Evolutionary conservation across 1,140 invertebrate genomes (phyloP).

Genomic region (Aphaenogaster rudis): DNA sequence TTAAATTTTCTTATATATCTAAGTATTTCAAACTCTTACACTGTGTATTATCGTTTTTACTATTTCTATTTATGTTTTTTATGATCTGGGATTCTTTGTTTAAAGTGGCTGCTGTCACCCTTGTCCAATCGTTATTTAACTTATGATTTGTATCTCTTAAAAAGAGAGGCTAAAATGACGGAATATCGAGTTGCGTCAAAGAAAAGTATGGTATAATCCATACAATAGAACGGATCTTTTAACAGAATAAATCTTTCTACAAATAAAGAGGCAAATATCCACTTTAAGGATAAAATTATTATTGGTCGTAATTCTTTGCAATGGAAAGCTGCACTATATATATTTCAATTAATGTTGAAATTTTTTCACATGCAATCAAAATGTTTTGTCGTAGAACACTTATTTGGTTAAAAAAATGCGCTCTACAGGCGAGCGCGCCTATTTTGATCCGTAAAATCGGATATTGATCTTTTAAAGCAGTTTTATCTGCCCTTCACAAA

Average conservation of each 20-base stretch:
- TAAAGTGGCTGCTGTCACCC: not conserved
- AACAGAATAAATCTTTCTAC: not conserved
- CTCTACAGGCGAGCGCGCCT: not conserved
- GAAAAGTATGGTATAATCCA: not conserved
- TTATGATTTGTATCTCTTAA: not conserved
- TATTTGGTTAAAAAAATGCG: constrained; percentile 10
- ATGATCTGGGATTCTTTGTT: not conserved
- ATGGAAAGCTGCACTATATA: not conserved
- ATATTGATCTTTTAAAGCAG: constrained; percentile 21
- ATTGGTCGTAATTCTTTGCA: constrained; percentile 7
- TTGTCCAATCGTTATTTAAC: not conserved
- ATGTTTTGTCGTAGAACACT: not conserved
- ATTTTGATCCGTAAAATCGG: constrained; percentile 1
- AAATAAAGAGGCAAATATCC: not conserved
- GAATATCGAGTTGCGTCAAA: not conserved
- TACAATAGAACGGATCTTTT: not conserved
- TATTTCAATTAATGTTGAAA: not conserved
- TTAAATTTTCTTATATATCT: constrained; percentile 6
- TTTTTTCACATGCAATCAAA: not conserved
- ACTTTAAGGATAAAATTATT: not conserved
- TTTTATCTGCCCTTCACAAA: not conserved
- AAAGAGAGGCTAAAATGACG: not conserved
- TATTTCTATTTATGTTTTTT: not conserved
- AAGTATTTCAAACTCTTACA: not conserved
- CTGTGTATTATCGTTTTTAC: not conserved